Percentiles rank a stretch among this genome's conserved stretches.
These are phyloP conservation scores for Podocnemis expansa DNA, from an alignment of 2,113 vertebrate genomes.

Conservation along the genomic window DNA sequence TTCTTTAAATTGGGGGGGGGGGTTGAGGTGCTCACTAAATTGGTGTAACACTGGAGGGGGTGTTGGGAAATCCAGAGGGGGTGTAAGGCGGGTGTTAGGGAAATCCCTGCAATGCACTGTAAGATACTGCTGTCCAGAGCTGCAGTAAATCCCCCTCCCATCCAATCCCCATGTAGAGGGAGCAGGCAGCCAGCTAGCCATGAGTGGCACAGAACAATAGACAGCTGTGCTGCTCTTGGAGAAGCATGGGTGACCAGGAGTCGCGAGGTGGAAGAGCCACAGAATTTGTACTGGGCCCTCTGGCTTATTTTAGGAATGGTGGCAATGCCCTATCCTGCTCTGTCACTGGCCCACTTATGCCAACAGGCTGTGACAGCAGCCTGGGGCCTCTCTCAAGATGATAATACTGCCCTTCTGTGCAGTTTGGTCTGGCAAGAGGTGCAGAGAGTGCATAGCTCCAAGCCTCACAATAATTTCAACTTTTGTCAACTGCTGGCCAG, in stretches of 20 bases:
- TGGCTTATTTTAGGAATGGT: fast-evolving
- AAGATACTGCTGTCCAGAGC: background rate
- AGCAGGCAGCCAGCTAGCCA: background rate
- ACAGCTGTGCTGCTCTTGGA: too few relatives aligned
- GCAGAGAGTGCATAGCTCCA: fast-evolving
- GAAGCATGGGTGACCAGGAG: background rate
- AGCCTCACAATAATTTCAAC: background rate
- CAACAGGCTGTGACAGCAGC: background rate
- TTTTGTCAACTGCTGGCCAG: constrained; percentile 1
- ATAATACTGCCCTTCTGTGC: background rate
- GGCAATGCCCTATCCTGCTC: background rate
- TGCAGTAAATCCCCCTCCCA: background rate
- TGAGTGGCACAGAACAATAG: too few relatives aligned
- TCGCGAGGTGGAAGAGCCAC: background rate
- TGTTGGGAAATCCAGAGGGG: too few relatives aligned
- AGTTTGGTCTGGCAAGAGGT: fast-evolving
- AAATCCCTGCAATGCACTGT: too few relatives aligned
- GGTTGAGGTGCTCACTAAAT: too few relatives aligned
- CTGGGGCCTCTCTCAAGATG: background rate
- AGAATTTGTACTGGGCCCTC: background rate
- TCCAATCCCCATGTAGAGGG: background rate
- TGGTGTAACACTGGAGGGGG: too few relatives aligned
- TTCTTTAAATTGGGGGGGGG: too few relatives aligned
- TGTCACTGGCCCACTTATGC: fast-evolving
- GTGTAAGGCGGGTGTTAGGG: too few relatives aligned